Base-by-base conservation (phyloP, 1,140 invertebrate species). In the Linepithema humile region DNA sequence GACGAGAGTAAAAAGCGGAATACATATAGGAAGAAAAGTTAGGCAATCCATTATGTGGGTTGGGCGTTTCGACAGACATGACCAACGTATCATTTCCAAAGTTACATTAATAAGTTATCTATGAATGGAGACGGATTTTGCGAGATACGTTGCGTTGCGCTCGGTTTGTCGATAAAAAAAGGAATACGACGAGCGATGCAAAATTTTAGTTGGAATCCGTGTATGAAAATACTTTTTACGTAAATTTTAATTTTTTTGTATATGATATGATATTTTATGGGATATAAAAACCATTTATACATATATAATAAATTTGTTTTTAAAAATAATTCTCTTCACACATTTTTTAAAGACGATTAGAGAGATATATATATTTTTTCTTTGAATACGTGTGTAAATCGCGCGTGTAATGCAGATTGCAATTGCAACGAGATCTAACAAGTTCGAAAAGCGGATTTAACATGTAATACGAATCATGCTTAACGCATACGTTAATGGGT, bases 31-130 rank as follows among this genome's bases (percentile, higher is more conserved):
- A 67, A 84, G 55, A 84, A 88, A 88, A 87, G 75, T 84, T 88
- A 82, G 53, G 50, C 86, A 84, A 88, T 88, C 82, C 86, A 87
- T 88, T 88, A 88, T 82, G 73, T 73, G 26, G 67, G 43, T 69
- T 84, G 57, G 45, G 50, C 67, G 17, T 48, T 55, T 74, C 60
- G 45, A 45, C 59, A 69, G 84, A 85, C 75, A 62, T 82, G 85
- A 78, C 3, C 62, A 38, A 23, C 59, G 55, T 74, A 77, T 82
- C 40, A 23, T 80, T 80, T 69, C 29, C 23, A 29, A 75, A 80
- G 64, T 80, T 40, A 10, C 35, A 9, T 38, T 45, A 43, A 48
- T 0, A 53, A 29, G 62, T 53, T 26, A 62, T 65, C 20, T 69
- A 29, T 65, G 40, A 77, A 86, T 26, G 23, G 20, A 69, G 73